These are phyloP conservation scores for Chloebia gouldiae DNA, from an alignment of 2,113 vertebrate genomes.

Conservation along the genomic window DNA sequence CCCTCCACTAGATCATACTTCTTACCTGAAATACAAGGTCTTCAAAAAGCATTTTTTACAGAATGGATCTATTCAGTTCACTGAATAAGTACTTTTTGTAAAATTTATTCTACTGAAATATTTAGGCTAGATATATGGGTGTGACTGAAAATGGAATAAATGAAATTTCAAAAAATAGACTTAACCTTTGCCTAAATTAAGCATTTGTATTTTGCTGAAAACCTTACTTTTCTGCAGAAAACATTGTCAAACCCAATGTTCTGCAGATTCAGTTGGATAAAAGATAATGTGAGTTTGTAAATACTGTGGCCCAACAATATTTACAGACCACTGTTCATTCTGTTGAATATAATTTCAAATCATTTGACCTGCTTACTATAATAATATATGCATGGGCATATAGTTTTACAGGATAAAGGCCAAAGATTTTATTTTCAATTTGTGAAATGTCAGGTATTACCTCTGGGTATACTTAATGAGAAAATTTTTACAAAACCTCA, in stretches of 20 bases:
- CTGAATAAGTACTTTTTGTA: slow-evolving; percentile 40
- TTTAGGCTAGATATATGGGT: slow-evolving; percentile 27
- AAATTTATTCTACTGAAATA: slow-evolving; percentile 16
- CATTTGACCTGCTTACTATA: background rate
- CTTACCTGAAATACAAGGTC: slow-evolving; percentile 48
- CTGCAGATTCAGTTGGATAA: background rate
- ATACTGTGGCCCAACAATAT: background rate
- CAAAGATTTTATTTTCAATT: background rate
- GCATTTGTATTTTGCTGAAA: background rate
- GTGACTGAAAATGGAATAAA: slow-evolving; percentile 25
- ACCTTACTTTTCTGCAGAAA: background rate
- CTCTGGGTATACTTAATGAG: background rate
- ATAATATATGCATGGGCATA: background rate
- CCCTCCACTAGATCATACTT: slow-evolving; percentile 43
- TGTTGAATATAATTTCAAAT: background rate
- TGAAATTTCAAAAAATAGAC: background rate
- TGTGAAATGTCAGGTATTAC: background rate
- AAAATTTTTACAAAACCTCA: background rate
- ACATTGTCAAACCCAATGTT: background rate
- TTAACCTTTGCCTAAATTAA: slow-evolving; percentile 9
- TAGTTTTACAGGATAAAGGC: background rate
- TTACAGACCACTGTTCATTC: background rate
- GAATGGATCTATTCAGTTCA: slow-evolving; percentile 43
- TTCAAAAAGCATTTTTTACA: slow-evolving; percentile 28
- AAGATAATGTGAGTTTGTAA: background rate